Conservation (phyloP, 1,140 invertebrate species). For the Caerostris darwini region DNA sequence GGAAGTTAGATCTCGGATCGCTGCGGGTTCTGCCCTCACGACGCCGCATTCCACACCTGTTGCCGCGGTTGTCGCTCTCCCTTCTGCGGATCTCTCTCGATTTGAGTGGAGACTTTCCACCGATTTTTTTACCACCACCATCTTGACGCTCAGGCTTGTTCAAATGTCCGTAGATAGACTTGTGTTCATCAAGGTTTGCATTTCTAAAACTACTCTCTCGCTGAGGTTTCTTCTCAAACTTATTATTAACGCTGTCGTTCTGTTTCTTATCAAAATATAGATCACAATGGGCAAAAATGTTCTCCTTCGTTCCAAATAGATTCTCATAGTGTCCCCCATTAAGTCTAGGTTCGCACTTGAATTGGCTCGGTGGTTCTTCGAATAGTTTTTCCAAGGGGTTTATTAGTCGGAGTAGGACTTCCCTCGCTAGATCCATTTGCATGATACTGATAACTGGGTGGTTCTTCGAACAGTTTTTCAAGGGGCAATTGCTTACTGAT, state of each 20-base stretch:
- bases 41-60: slow-evolving; percentile 27
- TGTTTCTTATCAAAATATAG: neutral
- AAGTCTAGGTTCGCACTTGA: slow-evolving; percentile 49
- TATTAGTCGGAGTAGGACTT: neutral
- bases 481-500: neutral
- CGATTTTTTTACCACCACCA: neutral
- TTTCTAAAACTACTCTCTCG: neutral
- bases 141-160: slow-evolving; percentile 38
- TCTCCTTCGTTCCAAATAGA: slow-evolving; percentile 69
- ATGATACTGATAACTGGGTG: neutral
- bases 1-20: slow-evolving; percentile 6
- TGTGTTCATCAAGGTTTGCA: neutral
- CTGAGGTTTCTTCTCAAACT: neutral
- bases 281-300: slow-evolving; percentile 68
- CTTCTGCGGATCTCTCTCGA: neutral
- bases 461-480: neutral
- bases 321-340: slow-evolving; percentile 59
- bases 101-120: neutral
- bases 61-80: slow-evolving; percentile 59
- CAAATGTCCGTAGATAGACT: slow-evolving; percentile 51
- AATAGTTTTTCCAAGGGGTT: neutral
- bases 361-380: neutral
- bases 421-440: no score
- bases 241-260: neutral
- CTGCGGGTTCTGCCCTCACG: slow-evolving; percentile 40